A percentile compares a stretch with the other conserved stretches of the same genome.
phyloP scores from a whole-genome alignment of 1,140 invertebrate genomes.

The Zaprionus africanus region DNA sequence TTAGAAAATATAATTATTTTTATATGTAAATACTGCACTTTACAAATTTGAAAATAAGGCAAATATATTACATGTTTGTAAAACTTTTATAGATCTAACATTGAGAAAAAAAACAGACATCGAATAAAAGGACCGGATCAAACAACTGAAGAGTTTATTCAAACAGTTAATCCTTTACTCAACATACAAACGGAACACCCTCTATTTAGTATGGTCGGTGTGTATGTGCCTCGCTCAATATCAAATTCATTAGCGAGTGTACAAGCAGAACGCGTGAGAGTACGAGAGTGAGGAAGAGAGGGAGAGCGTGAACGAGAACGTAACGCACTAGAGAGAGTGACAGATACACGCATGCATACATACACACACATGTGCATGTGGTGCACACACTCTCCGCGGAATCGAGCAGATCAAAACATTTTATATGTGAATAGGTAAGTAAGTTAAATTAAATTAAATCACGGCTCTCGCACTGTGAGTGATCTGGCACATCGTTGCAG shows the following conservation, averaged over 20 bases:
- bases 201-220: conserved; percentile 30
- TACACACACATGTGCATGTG: neutral
- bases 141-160: neutral
- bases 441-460: conserved; percentile 50
- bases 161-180: conserved; percentile 2
- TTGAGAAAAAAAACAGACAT: too few species aligned
- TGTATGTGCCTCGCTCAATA: conserved; percentile 36
- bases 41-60: too few species aligned
- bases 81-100: too few species aligned
- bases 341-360: conserved; percentile 8
- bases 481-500: conserved; percentile 5
- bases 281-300: conserved; percentile 6
- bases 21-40: too few species aligned
- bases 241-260: conserved; percentile 29
- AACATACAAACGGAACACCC: conserved; percentile 46
- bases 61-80: too few species aligned
- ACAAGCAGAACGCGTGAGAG: conserved; percentile 6
- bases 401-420: conserved; percentile 29
- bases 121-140: too few species aligned
- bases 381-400: conserved; percentile 8
- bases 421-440: conserved; percentile 17
- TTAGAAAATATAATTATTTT: too few species aligned
- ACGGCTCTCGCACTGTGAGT: conserved; percentile 21
- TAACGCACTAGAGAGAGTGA: conserved; percentile 7
- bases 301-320: conserved; percentile 8